Conservation (phyloP, 2,888 invertebrate species). For the Tryphoninae sp. region DNA sequence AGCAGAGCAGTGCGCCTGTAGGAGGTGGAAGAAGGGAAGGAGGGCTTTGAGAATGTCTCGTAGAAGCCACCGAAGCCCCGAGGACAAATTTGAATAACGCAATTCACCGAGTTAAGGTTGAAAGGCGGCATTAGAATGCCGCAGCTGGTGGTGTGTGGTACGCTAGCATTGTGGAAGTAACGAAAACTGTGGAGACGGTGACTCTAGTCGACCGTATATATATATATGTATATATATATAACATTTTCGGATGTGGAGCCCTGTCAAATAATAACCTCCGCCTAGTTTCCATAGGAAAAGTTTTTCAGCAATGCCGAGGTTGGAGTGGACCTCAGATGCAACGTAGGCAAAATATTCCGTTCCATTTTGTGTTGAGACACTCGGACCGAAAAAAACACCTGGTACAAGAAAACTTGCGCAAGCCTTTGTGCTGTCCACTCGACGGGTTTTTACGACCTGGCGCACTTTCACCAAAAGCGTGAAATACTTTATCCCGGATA, state of each 20-base stretch:
- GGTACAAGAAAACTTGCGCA: constrained; percentile 10
- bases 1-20: constrained; percentile 49
- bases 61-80: constrained; percentile 31
- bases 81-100: constrained; percentile 75
- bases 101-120: constrained; percentile 74
- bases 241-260: constrained; percentile 49
- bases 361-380: neutral
- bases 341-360: constrained; percentile 9
- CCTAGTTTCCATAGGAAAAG: constrained; percentile 71
- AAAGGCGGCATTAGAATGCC: constrained; percentile 72
- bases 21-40: constrained; percentile 25
- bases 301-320: constrained; percentile 60
- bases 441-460: constrained; percentile 62
- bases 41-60: constrained; percentile 49
- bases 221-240: constrained; percentile 23
- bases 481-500: neutral
- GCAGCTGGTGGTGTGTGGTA: constrained; percentile 66
- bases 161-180: constrained; percentile 40
- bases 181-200: constrained; percentile 39
- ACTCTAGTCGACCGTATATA: constrained; percentile 10
- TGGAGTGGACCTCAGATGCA: constrained; percentile 46
- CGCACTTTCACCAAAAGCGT: neutral
- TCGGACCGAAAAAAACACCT: constrained; percentile 11
- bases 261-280: constrained; percentile 74
- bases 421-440: constrained; percentile 67